Conservation (phyloP, 2,113 vertebrate genomes). For the Pelodiscus sinensis region DNA sequence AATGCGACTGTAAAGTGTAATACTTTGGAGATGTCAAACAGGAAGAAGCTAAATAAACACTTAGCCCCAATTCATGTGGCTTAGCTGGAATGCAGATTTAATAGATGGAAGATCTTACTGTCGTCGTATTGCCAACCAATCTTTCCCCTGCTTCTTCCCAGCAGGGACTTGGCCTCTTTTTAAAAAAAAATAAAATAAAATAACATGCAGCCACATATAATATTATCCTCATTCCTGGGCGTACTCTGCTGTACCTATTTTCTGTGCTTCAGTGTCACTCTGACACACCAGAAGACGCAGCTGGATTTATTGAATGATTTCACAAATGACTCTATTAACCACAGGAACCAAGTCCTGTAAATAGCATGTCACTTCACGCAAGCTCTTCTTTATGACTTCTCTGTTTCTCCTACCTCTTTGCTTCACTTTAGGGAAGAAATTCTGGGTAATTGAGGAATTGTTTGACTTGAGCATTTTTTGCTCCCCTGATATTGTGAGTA, state of each 20-base stretch:
- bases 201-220: not conserved
- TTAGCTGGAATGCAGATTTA: not conserved
- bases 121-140: not conserved
- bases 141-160: not conserved
- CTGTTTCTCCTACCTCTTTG: not conserved
- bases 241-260: not conserved
- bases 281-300: constrained; percentile 18
- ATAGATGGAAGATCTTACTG: not conserved
- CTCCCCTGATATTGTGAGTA: not conserved
- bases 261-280: not conserved
- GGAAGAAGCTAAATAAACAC: not conserved
- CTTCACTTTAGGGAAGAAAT: not conserved
- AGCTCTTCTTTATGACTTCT: not conserved
- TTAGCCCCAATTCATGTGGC: not conserved
- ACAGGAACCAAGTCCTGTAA: not conserved
- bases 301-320: not conserved
- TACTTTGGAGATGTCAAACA: not conserved
- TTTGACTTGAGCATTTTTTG: not conserved
- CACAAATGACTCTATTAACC: constrained; percentile 36
- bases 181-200: not conserved
- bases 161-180: not conserved
- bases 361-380: not conserved
- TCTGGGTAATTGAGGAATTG: constrained; percentile 3
- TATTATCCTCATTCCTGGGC: not conserved
- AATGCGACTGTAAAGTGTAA: not conserved